phyloP scores from a whole-genome alignment of 1,140 invertebrate species.

The Muscidifurax raptorellus region DNA sequence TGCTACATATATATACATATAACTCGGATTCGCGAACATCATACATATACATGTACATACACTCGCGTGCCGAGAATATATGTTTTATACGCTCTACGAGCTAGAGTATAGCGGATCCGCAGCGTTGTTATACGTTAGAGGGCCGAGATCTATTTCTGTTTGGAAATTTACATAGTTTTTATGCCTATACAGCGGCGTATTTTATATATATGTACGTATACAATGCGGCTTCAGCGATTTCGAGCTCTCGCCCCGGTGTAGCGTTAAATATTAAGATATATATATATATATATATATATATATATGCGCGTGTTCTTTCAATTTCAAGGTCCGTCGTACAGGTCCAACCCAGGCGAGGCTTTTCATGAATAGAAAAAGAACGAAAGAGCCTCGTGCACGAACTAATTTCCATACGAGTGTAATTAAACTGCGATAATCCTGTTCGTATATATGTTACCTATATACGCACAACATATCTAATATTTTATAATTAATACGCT shows the following conservation, averaged over 20 bases:
- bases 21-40: not conserved
- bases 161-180: conserved; percentile 20
- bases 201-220: too few relatives aligned
- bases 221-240: not conserved
- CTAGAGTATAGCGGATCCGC: not conserved
- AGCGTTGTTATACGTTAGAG: conserved; percentile 21
- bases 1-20: too few relatives aligned
- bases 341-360: not conserved
- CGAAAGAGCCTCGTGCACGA: not conserved
- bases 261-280: not conserved
- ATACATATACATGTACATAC: not conserved
- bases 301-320: not conserved
- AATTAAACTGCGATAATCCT: too few relatives aligned
- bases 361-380: not conserved
- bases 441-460: not conserved
- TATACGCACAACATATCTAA: too few relatives aligned
- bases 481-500: too few relatives aligned
- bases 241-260: not conserved
- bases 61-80: not conserved
- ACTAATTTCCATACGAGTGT: not conserved
- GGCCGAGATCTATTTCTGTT: conserved; percentile 28
- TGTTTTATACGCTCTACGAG: not conserved
- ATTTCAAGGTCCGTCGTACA: not conserved
- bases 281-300: too few relatives aligned
- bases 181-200: not conserved